Evolutionary conservation across 2,888 invertebrate genomes (phyloP).

Genomic region (Andricus quercusramuli): DNA sequence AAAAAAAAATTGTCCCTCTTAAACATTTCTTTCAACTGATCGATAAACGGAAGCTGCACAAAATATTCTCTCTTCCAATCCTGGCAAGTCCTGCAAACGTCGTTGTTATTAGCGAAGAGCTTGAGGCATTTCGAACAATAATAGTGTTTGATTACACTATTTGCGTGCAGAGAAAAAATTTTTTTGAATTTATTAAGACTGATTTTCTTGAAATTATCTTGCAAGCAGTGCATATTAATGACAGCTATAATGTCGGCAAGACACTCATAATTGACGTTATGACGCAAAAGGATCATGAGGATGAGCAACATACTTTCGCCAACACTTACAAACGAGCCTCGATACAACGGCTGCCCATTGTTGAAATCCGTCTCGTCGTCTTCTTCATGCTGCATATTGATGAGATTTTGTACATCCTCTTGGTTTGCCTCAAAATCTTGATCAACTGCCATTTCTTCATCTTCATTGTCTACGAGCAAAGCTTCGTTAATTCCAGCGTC

Average conservation of each 20-base stretch:
- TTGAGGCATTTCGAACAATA: slow-evolving; percentile 21
- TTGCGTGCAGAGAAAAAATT: not conserved
- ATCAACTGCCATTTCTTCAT: not conserved
- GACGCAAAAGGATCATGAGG: slow-evolving; percentile 25
- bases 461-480: not conserved
- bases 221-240: slow-evolving; percentile 42
- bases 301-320: slow-evolving; percentile 42
- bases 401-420: not conserved
- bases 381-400: not conserved
- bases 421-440: not conserved
- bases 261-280: slow-evolving; percentile 29
- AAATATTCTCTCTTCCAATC: slow-evolving; percentile 32
- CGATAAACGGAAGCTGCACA: slow-evolving; percentile 14
- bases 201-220: slow-evolving; percentile 18
- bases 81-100: not conserved
- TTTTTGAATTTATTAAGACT: slow-evolving; percentile 41
- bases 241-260: slow-evolving; percentile 36
- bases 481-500: not conserved
- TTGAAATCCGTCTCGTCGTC: not conserved
- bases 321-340: slow-evolving; percentile 28
- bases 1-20: slow-evolving; percentile 11
- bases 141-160: slow-evolving; percentile 24
- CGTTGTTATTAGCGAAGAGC: not conserved
- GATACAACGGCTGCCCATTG: slow-evolving; percentile 8
- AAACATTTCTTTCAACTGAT: slow-evolving; percentile 45